These are phyloP conservation scores for Thumatha senex DNA, from an alignment of 2,888 invertebrate species.

Conservation along the genomic window DNA sequence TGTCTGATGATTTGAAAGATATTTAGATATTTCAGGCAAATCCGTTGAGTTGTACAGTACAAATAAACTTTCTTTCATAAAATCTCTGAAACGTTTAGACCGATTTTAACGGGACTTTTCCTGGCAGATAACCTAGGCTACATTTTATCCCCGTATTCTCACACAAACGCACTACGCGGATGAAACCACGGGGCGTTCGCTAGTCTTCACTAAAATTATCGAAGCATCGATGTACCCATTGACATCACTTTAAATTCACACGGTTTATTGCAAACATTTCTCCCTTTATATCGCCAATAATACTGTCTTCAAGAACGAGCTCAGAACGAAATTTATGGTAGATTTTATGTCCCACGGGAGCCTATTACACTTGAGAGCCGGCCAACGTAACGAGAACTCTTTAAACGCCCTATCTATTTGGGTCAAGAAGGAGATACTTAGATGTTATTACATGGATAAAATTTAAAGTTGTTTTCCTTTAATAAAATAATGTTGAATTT, in stretches of 20 bases:
- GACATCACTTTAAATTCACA: slow-evolving; percentile 10
- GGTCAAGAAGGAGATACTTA: slow-evolving; percentile 36
- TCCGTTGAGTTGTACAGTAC: no score
- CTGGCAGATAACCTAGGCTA: no score
- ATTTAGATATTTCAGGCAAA: no score
- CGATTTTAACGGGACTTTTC: no score
- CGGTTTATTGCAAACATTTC: slow-evolving; percentile 26
- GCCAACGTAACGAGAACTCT: slow-evolving; percentile 38
- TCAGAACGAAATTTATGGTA: slow-evolving; percentile 70
- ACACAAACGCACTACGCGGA: no score
- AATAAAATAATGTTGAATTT: neutral
- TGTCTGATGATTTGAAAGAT: no score
- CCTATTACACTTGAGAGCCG: slow-evolving; percentile 54
- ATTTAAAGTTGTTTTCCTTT: slow-evolving; percentile 25
- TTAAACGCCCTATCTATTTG: slow-evolving; percentile 28
- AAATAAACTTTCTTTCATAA: no score
- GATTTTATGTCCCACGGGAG: slow-evolving; percentile 68
- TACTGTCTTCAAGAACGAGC: slow-evolving; percentile 37
- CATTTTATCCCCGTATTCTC: no score
- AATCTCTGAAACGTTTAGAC: no score
- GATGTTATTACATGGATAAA: slow-evolving; percentile 37
- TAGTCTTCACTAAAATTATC: no score
- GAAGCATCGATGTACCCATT: neutral
- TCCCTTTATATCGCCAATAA: slow-evolving; percentile 40
- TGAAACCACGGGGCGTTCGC: no score